Evolutionary conservation across 2,797 vertebrate genomes (phyloP).

Genomic region (Natrix natrix): DNA sequence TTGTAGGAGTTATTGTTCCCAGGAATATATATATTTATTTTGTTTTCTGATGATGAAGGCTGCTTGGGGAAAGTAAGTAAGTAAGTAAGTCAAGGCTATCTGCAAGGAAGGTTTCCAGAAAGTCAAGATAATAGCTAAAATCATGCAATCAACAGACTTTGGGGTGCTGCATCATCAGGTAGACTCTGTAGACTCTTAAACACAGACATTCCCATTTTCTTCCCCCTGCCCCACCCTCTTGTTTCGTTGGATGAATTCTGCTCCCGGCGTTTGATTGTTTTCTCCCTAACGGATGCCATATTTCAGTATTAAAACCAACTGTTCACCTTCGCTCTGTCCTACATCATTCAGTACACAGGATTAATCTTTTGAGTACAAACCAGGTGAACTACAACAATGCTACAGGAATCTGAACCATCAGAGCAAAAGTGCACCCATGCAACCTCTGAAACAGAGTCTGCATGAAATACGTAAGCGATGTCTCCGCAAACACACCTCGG

Average conservation of each 20-base stretch:
- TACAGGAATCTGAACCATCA: constrained; percentile 1
- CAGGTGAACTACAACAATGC: constrained; percentile 12
- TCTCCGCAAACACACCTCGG: neutral
- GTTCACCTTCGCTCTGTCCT: neutral
- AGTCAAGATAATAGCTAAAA: neutral
- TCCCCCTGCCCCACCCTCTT: neutral
- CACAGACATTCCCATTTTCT: neutral
- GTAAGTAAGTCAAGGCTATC: neutral
- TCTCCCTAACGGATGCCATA: neutral
- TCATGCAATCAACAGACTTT: neutral
- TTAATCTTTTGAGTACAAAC: neutral
- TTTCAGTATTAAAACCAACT: neutral
- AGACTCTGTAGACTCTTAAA: neutral
- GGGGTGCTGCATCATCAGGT: no score
- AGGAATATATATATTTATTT: neutral
- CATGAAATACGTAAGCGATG: neutral
- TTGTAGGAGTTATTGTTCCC: neutral
- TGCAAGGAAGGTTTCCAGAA: neutral
- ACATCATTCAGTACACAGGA: neutral
- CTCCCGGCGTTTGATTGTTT: neutral
- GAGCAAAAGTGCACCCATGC: neutral
- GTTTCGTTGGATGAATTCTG: neutral
- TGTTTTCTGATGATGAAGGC: neutral
- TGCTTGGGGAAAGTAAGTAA: neutral
- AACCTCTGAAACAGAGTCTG: neutral